These are phyloP conservation scores for Ranitomeya variabilis DNA, from an alignment of 2,113 vertebrate genomes.

Conservation along the genomic window DNA sequence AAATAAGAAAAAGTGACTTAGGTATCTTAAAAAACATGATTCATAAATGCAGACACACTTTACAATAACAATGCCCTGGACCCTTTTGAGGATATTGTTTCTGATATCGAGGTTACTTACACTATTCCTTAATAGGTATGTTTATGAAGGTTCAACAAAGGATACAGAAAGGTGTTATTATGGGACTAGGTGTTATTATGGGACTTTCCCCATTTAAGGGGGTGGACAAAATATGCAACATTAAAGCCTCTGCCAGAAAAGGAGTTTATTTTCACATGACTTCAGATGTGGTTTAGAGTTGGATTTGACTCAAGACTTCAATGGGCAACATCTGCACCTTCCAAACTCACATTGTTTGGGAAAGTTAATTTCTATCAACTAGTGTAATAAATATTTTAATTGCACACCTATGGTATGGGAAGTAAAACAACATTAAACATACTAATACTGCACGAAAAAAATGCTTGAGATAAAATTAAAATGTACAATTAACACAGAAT, in stretches of 20 bases:
- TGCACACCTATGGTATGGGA: background rate
- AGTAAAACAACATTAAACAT: background rate
- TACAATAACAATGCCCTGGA: too few species aligned
- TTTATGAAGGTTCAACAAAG: background rate
- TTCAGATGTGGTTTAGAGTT: background rate
- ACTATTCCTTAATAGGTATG: background rate
- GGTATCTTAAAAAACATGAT: too few species aligned
- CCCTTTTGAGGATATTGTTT: background rate
- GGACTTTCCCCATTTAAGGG: background rate
- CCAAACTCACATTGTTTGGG: background rate
- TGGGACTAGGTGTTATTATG: background rate
- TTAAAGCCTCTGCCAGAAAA: background rate
- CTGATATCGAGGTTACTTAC: background rate
- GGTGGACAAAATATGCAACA: background rate
- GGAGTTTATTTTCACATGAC: background rate
- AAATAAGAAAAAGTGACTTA: too few species aligned
- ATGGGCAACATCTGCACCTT: conserved; percentile 4
- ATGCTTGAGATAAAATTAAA: background rate
- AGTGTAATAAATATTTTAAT: background rate
- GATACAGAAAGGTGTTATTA: background rate
- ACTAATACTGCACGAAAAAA: background rate
- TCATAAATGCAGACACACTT: too few species aligned
- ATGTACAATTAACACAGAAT: too few species aligned
- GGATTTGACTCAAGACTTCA: background rate
- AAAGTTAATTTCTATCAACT: conserved; percentile 1